A percentile compares a stretch with the other conserved stretches of the same genome.
These are phyloP conservation scores for Oscheius sp. DNA, from an alignment of 2,888 invertebrate genomes.

Conservation along the genomic window DNA sequence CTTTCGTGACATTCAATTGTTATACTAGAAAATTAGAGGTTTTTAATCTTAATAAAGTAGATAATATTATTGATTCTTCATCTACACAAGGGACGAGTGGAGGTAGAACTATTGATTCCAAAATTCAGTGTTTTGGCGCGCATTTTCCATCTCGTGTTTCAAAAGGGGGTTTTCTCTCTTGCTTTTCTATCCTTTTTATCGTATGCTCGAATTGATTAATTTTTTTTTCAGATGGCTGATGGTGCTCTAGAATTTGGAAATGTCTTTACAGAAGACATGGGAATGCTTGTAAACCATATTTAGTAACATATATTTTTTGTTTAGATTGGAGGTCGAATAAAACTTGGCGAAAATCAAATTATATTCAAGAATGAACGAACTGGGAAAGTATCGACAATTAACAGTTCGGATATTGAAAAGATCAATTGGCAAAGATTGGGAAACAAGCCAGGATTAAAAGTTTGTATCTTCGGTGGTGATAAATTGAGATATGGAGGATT, in stretches of 20 bases:
- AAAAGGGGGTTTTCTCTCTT: no score
- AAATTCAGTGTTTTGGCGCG: no score
- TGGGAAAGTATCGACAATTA: constrained; percentile 84
- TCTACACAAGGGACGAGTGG: no score
- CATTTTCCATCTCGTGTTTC: no score
- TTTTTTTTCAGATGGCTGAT: constrained; percentile 52
- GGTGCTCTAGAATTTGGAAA: constrained; percentile 55
- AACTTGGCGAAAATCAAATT: constrained; percentile 88
- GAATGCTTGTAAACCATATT: constrained; percentile 49
- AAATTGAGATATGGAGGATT: constrained; percentile 92
- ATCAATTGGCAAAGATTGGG: constrained; percentile 92
- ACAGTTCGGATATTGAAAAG: constrained; percentile 84
- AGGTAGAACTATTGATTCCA: no score
- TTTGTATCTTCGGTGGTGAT: constrained; percentile 88
- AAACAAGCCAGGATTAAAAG: constrained; percentile 86
- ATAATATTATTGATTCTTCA: no score
- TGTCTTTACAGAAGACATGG: constrained; percentile 62
- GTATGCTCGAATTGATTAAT: no score
- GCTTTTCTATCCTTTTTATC: no score
- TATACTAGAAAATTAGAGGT: no score
- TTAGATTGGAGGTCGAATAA: constrained; percentile 88
- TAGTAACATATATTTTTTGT: constrained; percentile 55
- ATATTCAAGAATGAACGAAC: constrained; percentile 94
- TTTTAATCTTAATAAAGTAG: no score
- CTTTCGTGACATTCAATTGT: no score